Conservation (phyloP, 2,888 invertebrate genomes). For the Diaprepes abbreviatus region DNA sequence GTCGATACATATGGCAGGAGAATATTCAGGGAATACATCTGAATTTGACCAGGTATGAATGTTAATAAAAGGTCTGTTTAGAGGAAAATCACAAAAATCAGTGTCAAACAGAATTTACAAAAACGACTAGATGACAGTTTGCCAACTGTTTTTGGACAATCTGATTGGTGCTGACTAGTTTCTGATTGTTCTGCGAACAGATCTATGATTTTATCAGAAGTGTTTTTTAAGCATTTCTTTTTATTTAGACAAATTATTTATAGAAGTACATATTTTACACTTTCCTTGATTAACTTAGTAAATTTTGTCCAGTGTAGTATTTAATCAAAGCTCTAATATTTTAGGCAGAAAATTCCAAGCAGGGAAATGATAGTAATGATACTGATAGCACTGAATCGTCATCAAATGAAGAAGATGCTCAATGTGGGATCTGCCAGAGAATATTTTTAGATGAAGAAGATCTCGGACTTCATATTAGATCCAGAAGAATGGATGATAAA, state of each 20-base stretch:
- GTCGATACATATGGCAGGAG: slow-evolving; percentile 19
- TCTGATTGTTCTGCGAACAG: too few relatives aligned
- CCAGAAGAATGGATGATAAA: slow-evolving; percentile 55
- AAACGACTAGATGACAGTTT: too few relatives aligned
- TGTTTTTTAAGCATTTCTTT: too few relatives aligned
- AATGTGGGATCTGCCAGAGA: slow-evolving; percentile 59
- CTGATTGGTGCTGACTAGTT: too few relatives aligned
- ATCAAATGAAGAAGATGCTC: slow-evolving; percentile 27
- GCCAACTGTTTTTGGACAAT: too few relatives aligned
- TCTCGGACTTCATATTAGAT: slow-evolving; percentile 56
- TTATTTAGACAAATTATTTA: too few relatives aligned
- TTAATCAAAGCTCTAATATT: not conserved
- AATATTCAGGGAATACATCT: slow-evolving; percentile 21
- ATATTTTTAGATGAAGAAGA: slow-evolving; percentile 53
- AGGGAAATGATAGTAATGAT: slow-evolving; percentile 17
- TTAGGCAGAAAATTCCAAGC: not conserved
- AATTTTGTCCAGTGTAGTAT: too few relatives aligned
- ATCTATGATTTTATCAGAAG: too few relatives aligned
- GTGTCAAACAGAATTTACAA: too few relatives aligned
- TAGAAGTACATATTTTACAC: too few relatives aligned
- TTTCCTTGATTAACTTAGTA: too few relatives aligned
- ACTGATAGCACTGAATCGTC: not conserved
- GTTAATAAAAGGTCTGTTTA: not conserved
- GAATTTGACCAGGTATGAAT: slow-evolving; percentile 12
- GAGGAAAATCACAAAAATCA: not conserved